phyloP scores from a whole-genome alignment of 2,888 invertebrate species.

The Neoitamus cyanurus region DNA sequence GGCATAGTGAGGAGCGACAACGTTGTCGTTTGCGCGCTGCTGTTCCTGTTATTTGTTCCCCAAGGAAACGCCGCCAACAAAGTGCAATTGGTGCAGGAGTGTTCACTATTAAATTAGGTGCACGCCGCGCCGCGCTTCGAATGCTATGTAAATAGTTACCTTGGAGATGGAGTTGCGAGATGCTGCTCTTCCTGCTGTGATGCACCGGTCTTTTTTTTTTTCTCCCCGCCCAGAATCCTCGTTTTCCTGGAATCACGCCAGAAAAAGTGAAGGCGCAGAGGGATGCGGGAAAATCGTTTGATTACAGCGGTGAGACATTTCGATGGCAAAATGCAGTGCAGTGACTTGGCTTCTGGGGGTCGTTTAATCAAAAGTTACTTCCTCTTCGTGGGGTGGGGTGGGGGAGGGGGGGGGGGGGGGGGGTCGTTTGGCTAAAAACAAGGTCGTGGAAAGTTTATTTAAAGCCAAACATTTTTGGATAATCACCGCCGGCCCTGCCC shows the following conservation, averaged over 20 bases:
- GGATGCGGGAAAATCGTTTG: neutral
- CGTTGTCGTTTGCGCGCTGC: no score
- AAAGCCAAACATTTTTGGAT: neutral
- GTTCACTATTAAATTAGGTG: constrained; percentile 10
- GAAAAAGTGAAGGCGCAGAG: neutral
- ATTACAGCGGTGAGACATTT: neutral
- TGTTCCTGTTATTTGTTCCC: neutral
- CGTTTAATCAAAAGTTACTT: neutral
- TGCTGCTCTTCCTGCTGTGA: neutral
- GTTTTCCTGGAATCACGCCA: constrained; percentile 26
- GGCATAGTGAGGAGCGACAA: neutral
- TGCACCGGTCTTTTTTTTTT: neutral
- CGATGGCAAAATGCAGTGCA: neutral
- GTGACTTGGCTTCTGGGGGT: neutral
- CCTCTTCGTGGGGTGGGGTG: neutral
- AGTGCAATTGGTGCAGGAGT: constrained; percentile 9
- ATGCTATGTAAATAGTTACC: constrained; percentile 4
- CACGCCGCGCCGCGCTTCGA: neutral
- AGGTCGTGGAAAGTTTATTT: neutral
- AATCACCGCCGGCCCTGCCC: neutral
- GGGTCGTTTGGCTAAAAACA: neutral
- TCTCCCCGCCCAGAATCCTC: neutral
- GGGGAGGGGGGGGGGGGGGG: no score
- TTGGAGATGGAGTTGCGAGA: neutral
- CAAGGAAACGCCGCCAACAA: neutral